Evolutionary conservation across 2,797 vertebrate species (phyloP).

Genomic region (Centroberyx gerrardi): DNA sequence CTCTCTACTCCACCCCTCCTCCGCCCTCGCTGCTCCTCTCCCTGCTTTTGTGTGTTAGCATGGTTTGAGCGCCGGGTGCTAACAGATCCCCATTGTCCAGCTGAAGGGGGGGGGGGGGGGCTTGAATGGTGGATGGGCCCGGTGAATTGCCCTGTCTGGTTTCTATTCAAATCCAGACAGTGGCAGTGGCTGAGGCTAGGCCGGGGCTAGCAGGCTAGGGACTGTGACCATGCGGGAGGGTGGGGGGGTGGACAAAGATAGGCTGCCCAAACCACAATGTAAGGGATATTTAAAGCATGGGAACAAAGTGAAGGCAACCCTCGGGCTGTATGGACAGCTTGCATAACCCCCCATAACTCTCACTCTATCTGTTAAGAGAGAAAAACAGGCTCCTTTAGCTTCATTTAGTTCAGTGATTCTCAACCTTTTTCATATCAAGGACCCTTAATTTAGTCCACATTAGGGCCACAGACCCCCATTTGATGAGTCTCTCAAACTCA

Average conservation of each 20-base stretch:
- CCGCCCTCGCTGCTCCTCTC: conserved; percentile 4
- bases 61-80: conserved; percentile 86
- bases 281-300: conserved; percentile 23
- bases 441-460: too few species aligned
- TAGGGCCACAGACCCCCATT: too few species aligned
- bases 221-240: neutral
- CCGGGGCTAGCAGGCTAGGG: neutral
- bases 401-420: too few species aligned
- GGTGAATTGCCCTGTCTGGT: conserved; percentile 88
- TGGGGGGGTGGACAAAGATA: conserved; percentile 2
- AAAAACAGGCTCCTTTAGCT: too few species aligned
- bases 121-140: conserved; percentile 82
- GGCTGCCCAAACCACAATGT: neutral
- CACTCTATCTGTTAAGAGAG: too few species aligned
- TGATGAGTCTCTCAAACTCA: too few species aligned
- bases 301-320: conserved; percentile 55
- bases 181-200: neutral
- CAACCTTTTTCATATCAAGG: too few species aligned
- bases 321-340: neutral
- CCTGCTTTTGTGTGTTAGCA: conserved; percentile 84
- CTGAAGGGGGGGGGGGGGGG: conserved; percentile 49
- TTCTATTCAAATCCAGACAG: conserved; percentile 94
- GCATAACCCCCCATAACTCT: too few species aligned
- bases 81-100: conserved; percentile 91
- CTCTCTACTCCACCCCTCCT: conserved; percentile 33